Conservation (phyloP, 2,888 invertebrate genomes). For the Electrophaes corylata region DNA sequence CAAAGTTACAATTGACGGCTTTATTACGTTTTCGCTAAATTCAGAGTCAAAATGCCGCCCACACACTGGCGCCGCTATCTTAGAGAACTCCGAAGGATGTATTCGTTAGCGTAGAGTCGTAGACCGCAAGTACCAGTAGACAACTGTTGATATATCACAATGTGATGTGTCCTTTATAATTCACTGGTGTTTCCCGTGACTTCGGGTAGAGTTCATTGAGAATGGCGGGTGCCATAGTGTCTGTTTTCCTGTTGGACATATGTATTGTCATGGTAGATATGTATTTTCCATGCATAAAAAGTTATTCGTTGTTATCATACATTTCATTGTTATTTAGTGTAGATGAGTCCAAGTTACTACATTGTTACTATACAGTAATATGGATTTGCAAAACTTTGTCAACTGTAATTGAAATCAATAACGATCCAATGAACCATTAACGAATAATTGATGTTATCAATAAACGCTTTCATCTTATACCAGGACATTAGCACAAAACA, state of each 20-base stretch:
- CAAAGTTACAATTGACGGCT: background rate
- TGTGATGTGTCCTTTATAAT: background rate
- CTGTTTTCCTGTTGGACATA: background rate
- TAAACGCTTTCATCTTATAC: conserved; percentile 21
- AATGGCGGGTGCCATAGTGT: background rate
- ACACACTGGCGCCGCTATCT: conserved; percentile 1
- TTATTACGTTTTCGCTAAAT: background rate
- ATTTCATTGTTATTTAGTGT: background rate
- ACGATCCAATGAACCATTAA: conserved; percentile 24
- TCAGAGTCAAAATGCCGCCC: background rate
- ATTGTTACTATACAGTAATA: background rate
- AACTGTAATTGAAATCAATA: conserved; percentile 7
- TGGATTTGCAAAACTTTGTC: background rate
- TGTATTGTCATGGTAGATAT: no score
- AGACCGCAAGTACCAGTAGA: conserved; percentile 9
- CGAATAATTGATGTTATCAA: conserved; percentile 31
- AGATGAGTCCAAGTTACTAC: background rate
- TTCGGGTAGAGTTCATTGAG: background rate
- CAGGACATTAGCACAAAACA: conserved; percentile 31
- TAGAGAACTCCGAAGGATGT: conserved; percentile 19
- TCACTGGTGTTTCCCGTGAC: background rate
- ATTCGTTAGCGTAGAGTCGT: conserved; percentile 15
- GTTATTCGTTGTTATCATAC: no score
- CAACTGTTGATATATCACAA: conserved; percentile 10
- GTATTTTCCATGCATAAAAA: no score